phyloP scores from a whole-genome alignment of 2,888 invertebrate species.

The Griposia aprilina region DNA sequence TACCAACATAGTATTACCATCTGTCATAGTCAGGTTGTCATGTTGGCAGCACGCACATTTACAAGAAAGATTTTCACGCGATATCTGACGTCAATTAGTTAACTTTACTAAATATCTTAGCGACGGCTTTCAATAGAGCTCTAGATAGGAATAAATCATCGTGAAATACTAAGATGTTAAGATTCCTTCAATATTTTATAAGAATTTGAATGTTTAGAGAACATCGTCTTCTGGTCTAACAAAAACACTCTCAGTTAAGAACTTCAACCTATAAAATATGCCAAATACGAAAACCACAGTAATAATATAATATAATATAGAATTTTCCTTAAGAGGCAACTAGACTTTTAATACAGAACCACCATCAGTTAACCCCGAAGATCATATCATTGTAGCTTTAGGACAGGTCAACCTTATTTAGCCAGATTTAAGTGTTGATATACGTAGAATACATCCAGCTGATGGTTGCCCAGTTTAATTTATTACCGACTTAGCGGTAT shows the following conservation, averaged over 20 bases:
- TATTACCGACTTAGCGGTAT: constrained; percentile 62
- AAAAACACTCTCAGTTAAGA: constrained; percentile 10
- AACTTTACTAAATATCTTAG: constrained; percentile 23
- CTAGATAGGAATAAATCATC: neutral
- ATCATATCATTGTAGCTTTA: constrained; percentile 36
- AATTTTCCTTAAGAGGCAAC: constrained; percentile 61
- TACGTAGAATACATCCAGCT: constrained; percentile 46
- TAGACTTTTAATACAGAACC: constrained; percentile 41
- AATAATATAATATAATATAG: constrained; percentile 44
- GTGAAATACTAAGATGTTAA: neutral
- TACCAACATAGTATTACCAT: constrained; percentile 58
- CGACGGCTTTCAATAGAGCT: constrained; percentile 21
- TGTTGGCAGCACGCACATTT: constrained; percentile 57
- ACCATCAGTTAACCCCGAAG: constrained; percentile 36
- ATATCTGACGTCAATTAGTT: constrained; percentile 42
- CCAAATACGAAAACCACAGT: constrained; percentile 51
- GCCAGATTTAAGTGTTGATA: constrained; percentile 46
- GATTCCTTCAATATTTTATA: neutral
- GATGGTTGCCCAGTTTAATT: constrained; percentile 57
- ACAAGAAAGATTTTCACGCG: constrained; percentile 51
- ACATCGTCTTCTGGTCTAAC: constrained; percentile 23
- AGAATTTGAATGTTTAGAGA: constrained; percentile 10
- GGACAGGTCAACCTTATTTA: constrained; percentile 59
- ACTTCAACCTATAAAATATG: constrained; percentile 34
- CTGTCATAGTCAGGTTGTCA: constrained; percentile 58